These are phyloP conservation scores for Loriculus beryllinus DNA, from an alignment of 2,797 vertebrate species.

Conservation along the genomic window DNA sequence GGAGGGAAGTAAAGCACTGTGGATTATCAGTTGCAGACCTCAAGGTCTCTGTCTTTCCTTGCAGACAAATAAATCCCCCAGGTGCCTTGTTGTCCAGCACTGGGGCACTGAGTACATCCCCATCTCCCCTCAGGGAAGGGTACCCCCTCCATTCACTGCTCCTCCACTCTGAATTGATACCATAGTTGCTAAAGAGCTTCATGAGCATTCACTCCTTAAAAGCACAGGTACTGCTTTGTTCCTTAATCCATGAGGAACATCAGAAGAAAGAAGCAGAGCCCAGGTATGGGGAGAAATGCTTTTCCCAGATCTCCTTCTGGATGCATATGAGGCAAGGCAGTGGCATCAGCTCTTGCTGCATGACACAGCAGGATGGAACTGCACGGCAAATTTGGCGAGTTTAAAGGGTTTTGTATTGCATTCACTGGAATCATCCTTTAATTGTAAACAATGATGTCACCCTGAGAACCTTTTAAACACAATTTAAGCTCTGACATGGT, in stretches of 20 bases:
- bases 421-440: neutral
- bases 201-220: neutral
- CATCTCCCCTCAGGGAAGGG: neutral
- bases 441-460: slow-evolving; percentile 50
- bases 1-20: neutral
- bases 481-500: neutral
- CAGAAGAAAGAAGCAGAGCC: neutral
- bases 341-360: neutral
- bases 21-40: neutral
- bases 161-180: neutral
- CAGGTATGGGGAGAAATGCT: neutral
- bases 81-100: neutral
- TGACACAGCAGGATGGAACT: neutral
- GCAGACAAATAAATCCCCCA: neutral
- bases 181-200: neutral
- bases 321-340: neutral
- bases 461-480: slow-evolving; percentile 4
- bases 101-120: neutral
- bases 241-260: neutral
- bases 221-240: neutral
- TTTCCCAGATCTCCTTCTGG: neutral
- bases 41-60: neutral
- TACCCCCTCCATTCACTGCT: neutral
- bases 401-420: neutral
- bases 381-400: neutral